Evolutionary conservation across 1,140 invertebrate species (phyloP).

Genomic region (Heliconius himera): DNA sequence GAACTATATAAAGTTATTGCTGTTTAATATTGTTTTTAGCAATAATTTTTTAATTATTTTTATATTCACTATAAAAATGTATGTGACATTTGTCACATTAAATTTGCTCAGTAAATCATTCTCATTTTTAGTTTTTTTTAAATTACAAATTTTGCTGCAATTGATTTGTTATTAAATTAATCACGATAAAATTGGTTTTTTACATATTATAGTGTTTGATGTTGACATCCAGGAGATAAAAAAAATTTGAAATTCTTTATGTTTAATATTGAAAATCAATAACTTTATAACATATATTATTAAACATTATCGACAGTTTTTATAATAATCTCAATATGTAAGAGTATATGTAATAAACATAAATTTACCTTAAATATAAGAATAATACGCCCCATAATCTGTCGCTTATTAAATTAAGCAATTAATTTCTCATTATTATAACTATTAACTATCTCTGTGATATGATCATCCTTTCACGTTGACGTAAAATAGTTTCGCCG

Average conservation of each 20-base stretch:
- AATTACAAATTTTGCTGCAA: too few species aligned
- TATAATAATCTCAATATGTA: neutral
- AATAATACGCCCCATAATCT: neutral
- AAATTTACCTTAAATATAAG: slow-evolving; percentile 3
- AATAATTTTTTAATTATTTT: neutral
- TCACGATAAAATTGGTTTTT: too few species aligned
- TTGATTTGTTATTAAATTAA: too few species aligned
- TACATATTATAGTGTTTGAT: too few species aligned
- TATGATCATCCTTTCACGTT: slow-evolving; percentile 56
- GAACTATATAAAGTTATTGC: neutral
- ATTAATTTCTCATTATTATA: slow-evolving; percentile 9
- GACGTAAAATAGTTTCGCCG: slow-evolving; percentile 43
- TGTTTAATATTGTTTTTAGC: neutral
- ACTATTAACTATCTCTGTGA: slow-evolving; percentile 60
- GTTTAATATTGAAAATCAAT: neutral
- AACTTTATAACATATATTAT: neutral
- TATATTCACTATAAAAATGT: neutral
- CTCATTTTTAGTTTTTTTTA: too few species aligned
- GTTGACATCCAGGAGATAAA: too few species aligned
- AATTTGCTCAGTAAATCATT: too few species aligned
- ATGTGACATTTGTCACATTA: too few species aligned
- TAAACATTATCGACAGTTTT: neutral
- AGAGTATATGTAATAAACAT: neutral
- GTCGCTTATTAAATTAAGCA: neutral
- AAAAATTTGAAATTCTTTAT: neutral